Percentiles rank a stretch among this genome's conserved stretches.
Conservation (phyloP, 2,888 invertebrate species). For the Augiades crinisus region DNA sequence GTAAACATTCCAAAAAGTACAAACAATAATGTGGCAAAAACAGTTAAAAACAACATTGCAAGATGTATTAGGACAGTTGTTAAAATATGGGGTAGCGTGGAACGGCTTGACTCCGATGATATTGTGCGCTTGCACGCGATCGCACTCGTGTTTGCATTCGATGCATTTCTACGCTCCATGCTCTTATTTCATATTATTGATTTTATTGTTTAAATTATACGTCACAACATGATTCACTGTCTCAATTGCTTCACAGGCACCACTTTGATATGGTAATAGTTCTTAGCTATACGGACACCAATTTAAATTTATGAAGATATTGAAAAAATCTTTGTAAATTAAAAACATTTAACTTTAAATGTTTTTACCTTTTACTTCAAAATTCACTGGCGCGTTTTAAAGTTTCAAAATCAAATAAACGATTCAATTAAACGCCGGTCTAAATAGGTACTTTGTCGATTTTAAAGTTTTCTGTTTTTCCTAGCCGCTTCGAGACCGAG, state of each 20-base stretch:
- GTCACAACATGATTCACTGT: slow-evolving; percentile 2
- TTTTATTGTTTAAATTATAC: slow-evolving; percentile 28
- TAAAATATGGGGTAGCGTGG: slow-evolving; percentile 79
- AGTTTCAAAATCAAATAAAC: no score
- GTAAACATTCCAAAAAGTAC: slow-evolving; percentile 72
- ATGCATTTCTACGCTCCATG: slow-evolving; percentile 29
- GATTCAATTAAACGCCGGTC: no score
- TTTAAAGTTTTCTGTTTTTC: no score
- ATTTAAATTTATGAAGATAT: no score
- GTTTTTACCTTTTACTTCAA: no score
- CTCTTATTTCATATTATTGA: slow-evolving; percentile 28
- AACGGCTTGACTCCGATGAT: slow-evolving; percentile 65
- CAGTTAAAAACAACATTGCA: slow-evolving; percentile 80
- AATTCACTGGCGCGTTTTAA: no score
- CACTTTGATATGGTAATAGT: neutral
- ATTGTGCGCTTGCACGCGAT: slow-evolving; percentile 74
- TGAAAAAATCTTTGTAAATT: no score
- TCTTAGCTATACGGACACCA: no score
- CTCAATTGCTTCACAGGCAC: neutral
- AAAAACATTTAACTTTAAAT: no score
- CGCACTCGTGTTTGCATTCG: slow-evolving; percentile 50
- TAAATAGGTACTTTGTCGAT: no score
- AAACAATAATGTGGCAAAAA: slow-evolving; percentile 77
- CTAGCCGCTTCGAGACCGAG: no score
- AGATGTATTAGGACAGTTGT: slow-evolving; percentile 82